Conservation (phyloP, 1,140 invertebrate species). For the Drosophila parvula region DNA sequence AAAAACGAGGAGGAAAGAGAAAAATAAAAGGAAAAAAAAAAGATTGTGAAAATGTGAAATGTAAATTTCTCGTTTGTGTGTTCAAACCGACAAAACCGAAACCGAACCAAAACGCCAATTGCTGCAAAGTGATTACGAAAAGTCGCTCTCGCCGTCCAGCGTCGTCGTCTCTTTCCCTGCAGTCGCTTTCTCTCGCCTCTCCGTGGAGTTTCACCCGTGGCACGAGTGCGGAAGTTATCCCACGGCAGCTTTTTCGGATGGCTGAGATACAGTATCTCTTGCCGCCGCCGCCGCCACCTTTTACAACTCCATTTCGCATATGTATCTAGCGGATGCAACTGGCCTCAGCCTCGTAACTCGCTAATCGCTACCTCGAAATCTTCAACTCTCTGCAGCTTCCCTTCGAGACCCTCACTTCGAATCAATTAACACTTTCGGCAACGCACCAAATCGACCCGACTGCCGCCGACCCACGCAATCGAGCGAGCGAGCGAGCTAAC, state of each 20-base stretch:
- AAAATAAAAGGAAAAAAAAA: constrained; percentile 30
- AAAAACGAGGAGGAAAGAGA: background rate
- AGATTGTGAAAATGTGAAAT: constrained; percentile 80
- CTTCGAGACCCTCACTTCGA: constrained; percentile 31
- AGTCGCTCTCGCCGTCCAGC: constrained; percentile 34
- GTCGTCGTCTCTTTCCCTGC: constrained; percentile 13
- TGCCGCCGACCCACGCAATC: constrained; percentile 50
- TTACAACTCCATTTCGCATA: constrained; percentile 66
- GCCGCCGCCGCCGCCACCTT: constrained; percentile 25
- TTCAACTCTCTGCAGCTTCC: constrained; percentile 20
- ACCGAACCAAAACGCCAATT: constrained; percentile 73
- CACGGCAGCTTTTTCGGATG: constrained; percentile 59
- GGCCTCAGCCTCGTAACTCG: constrained; percentile 41
- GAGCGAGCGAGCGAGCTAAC: background rate
- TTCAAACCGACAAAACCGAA: constrained; percentile 51
- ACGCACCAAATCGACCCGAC: constrained; percentile 22
- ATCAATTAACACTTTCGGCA: constrained; percentile 79
- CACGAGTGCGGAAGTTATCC: constrained; percentile 81
- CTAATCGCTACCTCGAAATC: constrained; percentile 35
- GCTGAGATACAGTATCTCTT: constrained; percentile 44
- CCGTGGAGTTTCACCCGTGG: constrained; percentile 62
- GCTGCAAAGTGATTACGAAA: constrained; percentile 81
- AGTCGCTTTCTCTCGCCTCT: constrained; percentile 40
- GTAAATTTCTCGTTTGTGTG: constrained; percentile 67
- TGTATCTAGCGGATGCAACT: constrained; percentile 56